A percentile compares a stretch with the other conserved stretches of the same genome.
These are phyloP conservation scores for Melanargia galathea DNA, from an alignment of 2,888 invertebrate genomes.

Conservation along the genomic window DNA sequence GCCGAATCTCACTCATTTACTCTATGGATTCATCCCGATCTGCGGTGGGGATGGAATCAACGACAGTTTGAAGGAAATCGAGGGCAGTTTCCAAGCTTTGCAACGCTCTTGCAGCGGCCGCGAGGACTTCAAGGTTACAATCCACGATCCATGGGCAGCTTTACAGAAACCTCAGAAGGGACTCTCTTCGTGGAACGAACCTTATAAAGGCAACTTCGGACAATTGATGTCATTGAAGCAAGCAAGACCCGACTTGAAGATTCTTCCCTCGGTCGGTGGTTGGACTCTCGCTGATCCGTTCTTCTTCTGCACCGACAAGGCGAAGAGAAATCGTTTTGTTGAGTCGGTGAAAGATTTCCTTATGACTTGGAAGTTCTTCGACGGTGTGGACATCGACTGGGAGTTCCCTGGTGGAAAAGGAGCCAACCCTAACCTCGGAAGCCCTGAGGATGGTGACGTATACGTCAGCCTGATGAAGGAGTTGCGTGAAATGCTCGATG, in stretches of 20 bases:
- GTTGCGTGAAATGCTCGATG: conserved; percentile 71
- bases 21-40: conserved; percentile 77
- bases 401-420: conserved; percentile 79
- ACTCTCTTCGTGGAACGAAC: conserved; percentile 74
- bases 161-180: conserved; percentile 77
- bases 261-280: conserved; percentile 73
- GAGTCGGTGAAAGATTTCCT: conserved; percentile 75
- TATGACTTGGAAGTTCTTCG: conserved; percentile 77
- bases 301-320: conserved; percentile 71
- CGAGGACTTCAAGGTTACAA: conserved; percentile 76
- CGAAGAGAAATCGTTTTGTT: conserved; percentile 70
- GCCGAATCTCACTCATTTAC: conserved; percentile 72
- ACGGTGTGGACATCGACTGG: conserved; percentile 78
- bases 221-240: conserved; percentile 77
- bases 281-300: conserved; percentile 79
- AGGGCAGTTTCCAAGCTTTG: conserved; percentile 76
- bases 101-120: conserved; percentile 76
- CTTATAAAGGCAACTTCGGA: conserved; percentile 78
- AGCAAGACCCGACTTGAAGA: conserved; percentile 72
- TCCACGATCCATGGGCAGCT: conserved; percentile 78
- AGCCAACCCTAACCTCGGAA: conserved; percentile 72
- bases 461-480: conserved; percentile 74
- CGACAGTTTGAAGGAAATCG: conserved; percentile 78
- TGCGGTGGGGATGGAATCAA: conserved; percentile 78
- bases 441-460: conserved; percentile 69